Base-by-base conservation (phyloP, 1,140 invertebrate species). In the Leptinotarsa defecta region DNA sequence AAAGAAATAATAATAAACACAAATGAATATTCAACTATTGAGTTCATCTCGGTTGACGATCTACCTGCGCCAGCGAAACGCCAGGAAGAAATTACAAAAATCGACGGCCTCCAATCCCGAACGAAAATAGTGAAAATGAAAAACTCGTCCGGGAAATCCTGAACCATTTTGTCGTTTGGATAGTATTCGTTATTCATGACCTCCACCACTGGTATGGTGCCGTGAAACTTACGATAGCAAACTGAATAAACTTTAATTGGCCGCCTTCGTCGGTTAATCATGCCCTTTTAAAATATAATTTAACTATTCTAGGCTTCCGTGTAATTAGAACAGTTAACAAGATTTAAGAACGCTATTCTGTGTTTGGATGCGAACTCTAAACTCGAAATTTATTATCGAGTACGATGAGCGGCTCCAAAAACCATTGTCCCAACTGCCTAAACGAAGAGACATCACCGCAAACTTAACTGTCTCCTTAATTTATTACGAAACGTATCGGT, bases 181-280 rank as follows among this genome's bases (percentile, higher is more conserved):
- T 43, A 43, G 34, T 43, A 43, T 43, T 43, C 3, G 34, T 43
- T 11, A 11, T 43, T 43, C 34, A 11, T 43, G 8, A 43, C 34
- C 52, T 64, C 3, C 71, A 22, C 61, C 62, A 65, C 71, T 73
- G 61, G 24, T 43, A 43, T 70, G 69, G 52, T 80, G 74, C 79
- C 76, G 74, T 77, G 75, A 76, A 79, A 76, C 73, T 78, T 79
- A 78, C 80, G 80, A 82, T 82, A 82, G 79, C 78, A 76, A 81
- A 82, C 77, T 77, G 73, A 77, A 81, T 81, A 82, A 82, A 82
- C 77, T 82, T 82, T 81, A 82, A 82, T 82, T 82, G 78, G 80
- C 74, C 73, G 76, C 76, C 75, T 79, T 79, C 74, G 76, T 68
- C 75, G 73, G 76, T 79, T 78, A 76, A 77, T 78, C 74, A 76